Evolutionary conservation across 2,888 invertebrate species (phyloP).

Genomic region (Microctonus aethiopoides): DNA sequence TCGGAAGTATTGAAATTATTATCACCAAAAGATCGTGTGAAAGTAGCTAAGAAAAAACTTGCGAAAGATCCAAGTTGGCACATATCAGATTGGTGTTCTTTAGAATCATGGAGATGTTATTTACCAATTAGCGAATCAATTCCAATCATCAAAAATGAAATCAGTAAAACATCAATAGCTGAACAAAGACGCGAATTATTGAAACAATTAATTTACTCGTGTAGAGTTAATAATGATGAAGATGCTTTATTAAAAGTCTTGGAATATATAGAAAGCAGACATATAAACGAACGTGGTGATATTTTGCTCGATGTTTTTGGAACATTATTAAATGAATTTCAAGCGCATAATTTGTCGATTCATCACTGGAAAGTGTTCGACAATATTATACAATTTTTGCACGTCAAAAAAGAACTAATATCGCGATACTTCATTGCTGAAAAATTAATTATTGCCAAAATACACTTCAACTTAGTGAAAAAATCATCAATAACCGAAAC

Average conservation of each 20-base stretch:
- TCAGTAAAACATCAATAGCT: slow-evolving; percentile 39
- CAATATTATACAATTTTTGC: slow-evolving; percentile 45
- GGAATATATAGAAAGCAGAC: slow-evolving; percentile 50
- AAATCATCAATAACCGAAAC: neutral
- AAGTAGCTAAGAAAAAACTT: slow-evolving; percentile 49
- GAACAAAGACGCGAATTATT: slow-evolving; percentile 43
- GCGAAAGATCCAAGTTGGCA: slow-evolving; percentile 27
- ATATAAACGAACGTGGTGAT: slow-evolving; percentile 55
- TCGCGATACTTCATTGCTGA: rapidly evolving
- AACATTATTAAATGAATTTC: slow-evolving; percentile 38
- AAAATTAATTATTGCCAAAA: slow-evolving; percentile 36
- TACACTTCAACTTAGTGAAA: slow-evolving; percentile 41
- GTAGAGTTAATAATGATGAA: slow-evolving; percentile 56
- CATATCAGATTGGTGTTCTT: neutral
- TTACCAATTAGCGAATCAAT: slow-evolving; percentile 49
- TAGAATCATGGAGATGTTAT: slow-evolving; percentile 52
- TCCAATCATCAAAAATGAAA: slow-evolving; percentile 46
- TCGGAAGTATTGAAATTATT: slow-evolving; percentile 44
- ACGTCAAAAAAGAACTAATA: slow-evolving; percentile 35
- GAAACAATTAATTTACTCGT: slow-evolving; percentile 52
- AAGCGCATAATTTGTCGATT: slow-evolving; percentile 45
- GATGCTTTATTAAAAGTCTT: slow-evolving; percentile 50
- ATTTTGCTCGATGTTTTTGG: slow-evolving; percentile 40
- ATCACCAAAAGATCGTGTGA: slow-evolving; percentile 48
- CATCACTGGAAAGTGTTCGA: slow-evolving; percentile 53